Conservation (phyloP, 2,888 invertebrate species). For the Mamestra brassicae region DNA sequence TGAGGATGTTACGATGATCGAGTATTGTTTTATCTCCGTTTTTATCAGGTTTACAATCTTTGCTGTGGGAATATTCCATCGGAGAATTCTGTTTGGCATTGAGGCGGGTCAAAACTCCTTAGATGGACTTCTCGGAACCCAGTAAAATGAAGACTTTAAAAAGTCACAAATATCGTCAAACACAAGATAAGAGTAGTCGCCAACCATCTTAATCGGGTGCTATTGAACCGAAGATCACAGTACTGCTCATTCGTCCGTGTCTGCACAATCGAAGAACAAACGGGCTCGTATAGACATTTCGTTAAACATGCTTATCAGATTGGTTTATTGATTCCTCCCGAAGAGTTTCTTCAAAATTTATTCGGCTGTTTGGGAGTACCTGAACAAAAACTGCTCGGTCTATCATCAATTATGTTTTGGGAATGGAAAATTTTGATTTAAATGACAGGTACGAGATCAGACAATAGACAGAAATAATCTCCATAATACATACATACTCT, state of each 20-base stretch:
- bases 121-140: slow-evolving; percentile 7
- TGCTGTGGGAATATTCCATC: slow-evolving; percentile 37
- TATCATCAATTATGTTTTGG: neutral
- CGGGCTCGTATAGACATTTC: slow-evolving; percentile 29
- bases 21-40: slow-evolving; percentile 49
- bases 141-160: slow-evolving; percentile 8
- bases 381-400: neutral
- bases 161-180: slow-evolving; percentile 7
- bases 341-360: slow-evolving; percentile 2
- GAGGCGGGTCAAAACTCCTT: too few species aligned
- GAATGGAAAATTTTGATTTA: slow-evolving; percentile 7
- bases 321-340: slow-evolving; percentile 5
- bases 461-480: slow-evolving; percentile 51
- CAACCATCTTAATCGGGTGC: slow-evolving; percentile 16
- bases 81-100: slow-evolving; percentile 17
- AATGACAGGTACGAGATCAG: neutral
- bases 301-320: slow-evolving; percentile 12
- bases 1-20: slow-evolving; percentile 45
- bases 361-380: neutral
- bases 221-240: slow-evolving; percentile 51
- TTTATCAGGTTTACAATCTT: slow-evolving; percentile 29
- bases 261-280: slow-evolving; percentile 38
- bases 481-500: slow-evolving; percentile 18
- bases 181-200: slow-evolving; percentile 11
- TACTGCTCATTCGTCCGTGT: slow-evolving; percentile 46